Evolutionary conservation across 2,888 invertebrate genomes (phyloP), one percentile per base, ranked within the genome.

Genomic region (Caenorhabditis wallacei): DNA sequence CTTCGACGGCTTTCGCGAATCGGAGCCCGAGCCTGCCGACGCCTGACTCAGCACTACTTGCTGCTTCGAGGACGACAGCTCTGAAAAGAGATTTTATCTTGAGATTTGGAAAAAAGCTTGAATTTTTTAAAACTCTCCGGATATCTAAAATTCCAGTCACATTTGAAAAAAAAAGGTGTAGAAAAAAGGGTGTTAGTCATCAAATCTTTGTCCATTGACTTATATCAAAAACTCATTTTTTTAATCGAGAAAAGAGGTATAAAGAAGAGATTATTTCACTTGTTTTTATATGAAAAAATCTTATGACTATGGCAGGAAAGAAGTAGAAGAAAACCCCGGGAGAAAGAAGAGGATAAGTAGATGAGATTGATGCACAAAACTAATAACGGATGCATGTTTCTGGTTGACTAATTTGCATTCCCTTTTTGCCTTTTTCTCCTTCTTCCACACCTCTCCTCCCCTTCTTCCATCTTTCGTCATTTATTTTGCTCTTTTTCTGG

Each of bases 1-100:
- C n/a, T 78, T 78, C 48, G 85, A 84, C 48, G 84, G 83, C 61
- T 75, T 78, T 10, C 85, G 76, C 13, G 76, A 70, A 37, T 81
- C 82, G 63, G 66, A 74, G 63, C 79, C 80, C 16, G 72, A 82
- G 22, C 61, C 61, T 56, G 51, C 61, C 70, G 82, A 72, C 70
- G 81, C 70, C 69, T 86, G 86, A 68, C 83, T 83, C 64, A 86
- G 72, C 30, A 86, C 83, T 26, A 86, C 86, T 40, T 84, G 82
- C 63, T 74, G 69, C 63, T 74, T 74, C 74, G 80, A 74, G 54
- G 80, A 70, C 81, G 75, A 68, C 83, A 83, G 82, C 66, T 69
- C 78, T 78, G 68, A 13, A 59, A 72, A 30, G n/a, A n/a, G n/a
- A n/a, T n/a, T n/a, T n/a, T n/a, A n/a, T n/a, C n/a, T n/a, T n/a